phyloP scores from a whole-genome alignment of 2,797 vertebrate genomes.

The Hephaestus fuliginosus region DNA sequence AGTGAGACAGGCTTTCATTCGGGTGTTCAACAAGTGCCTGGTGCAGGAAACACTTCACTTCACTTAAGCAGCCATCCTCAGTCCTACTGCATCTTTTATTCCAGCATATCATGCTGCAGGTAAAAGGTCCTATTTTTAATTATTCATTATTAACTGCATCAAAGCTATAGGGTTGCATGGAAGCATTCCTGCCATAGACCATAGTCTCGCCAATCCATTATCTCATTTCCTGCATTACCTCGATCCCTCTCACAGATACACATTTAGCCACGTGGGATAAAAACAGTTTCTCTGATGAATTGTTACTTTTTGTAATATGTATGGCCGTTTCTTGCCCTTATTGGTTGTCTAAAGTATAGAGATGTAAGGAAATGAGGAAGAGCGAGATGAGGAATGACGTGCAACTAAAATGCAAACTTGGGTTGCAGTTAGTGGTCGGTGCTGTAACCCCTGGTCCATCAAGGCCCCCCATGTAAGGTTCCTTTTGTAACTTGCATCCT shows the following conservation, averaged over 20 bases:
- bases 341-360: neutral
- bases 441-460: neutral
- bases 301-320: neutral
- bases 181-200: conserved; percentile 31
- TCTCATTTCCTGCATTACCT: conserved; percentile 54
- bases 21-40: conserved; percentile 16
- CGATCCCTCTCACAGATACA: conserved; percentile 21
- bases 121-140: conserved; percentile 60
- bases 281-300: conserved; percentile 32
- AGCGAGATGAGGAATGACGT: neutral
- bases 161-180: conserved; percentile 41
- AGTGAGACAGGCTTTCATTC: conserved; percentile 11
- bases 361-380: neutral
- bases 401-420: neutral
- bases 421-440: too few species aligned
- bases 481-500: neutral
- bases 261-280: conserved; percentile 33
- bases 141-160: conserved; percentile 61
- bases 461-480: neutral
- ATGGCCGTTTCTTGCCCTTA: neutral
- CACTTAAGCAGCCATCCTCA: conserved; percentile 16
- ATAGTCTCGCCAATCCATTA: conserved; percentile 46
- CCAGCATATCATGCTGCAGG: conserved; percentile 34
- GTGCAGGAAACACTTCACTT: conserved; percentile 27
- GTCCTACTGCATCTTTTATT: conserved; percentile 22